Evolutionary conservation across 1,140 invertebrate genomes (phyloP).

Genomic region (Bombus ignitus): DNA sequence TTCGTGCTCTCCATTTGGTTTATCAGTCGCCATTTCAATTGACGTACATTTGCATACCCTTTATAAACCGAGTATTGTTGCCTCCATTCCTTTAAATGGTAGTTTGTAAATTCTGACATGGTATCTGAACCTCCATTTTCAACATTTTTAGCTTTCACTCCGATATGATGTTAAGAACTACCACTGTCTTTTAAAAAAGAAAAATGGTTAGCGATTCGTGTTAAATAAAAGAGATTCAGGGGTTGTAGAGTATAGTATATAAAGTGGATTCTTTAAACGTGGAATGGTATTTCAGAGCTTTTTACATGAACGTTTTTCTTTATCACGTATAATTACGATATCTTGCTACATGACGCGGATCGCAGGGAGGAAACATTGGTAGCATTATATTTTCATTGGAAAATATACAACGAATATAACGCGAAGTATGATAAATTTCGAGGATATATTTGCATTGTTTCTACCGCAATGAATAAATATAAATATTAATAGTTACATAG

Average conservation of each 20-base stretch:
- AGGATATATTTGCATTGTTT: conserved; percentile 2
- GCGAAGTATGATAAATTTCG: background rate
- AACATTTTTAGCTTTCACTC: background rate
- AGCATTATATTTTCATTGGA: conserved; percentile 10
- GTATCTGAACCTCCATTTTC: too few relatives aligned
- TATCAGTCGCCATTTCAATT: conserved; percentile 20
- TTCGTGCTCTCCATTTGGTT: conserved; percentile 16
- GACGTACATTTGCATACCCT: background rate
- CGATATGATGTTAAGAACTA: background rate
- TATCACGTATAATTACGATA: background rate
- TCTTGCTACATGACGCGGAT: background rate
- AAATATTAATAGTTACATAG: background rate
- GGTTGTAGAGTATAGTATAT: too few relatives aligned
- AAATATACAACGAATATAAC: background rate
- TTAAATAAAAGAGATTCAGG: background rate
- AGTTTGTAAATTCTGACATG: background rate
- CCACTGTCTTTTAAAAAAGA: background rate
- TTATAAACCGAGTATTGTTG: background rate
- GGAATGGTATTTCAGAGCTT: background rate
- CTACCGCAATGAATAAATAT: conserved; percentile 14
- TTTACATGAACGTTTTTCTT: background rate
- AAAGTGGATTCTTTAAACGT: background rate
- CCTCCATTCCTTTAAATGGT: background rate
- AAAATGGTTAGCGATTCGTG: background rate
- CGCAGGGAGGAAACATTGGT: background rate